These are phyloP conservation scores for Vesta saturnalis DNA, from an alignment of 2,888 invertebrate genomes.

Conservation along the genomic window DNA sequence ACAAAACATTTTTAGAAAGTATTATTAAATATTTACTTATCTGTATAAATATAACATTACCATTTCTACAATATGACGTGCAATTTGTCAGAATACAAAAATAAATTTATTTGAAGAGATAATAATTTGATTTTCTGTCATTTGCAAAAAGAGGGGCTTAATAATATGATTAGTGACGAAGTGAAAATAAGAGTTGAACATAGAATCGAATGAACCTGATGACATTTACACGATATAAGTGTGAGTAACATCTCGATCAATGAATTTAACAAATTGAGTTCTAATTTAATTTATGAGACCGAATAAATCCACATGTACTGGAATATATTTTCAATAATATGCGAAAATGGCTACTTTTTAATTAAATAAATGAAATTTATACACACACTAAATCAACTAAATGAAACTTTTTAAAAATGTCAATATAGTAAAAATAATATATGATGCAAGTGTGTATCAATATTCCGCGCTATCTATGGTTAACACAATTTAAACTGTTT, in stretches of 20 bases:
- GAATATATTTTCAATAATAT: not conserved
- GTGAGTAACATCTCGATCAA: not conserved
- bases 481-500: too few species aligned
- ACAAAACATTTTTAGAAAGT: too few species aligned
- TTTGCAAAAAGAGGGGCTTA: not conserved
- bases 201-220: not conserved
- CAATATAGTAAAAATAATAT: too few species aligned
- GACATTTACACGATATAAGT: constrained; percentile 1
- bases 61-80: too few species aligned
- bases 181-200: not conserved
- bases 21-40: too few species aligned
- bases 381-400: too few species aligned
- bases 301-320: not conserved
- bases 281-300: not conserved
- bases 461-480: too few species aligned
- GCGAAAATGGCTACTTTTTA: not conserved
- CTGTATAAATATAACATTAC: too few species aligned
- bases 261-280: not conserved
- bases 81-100: too few species aligned
- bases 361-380: not conserved
- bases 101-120: too few species aligned
- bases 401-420: constrained; percentile 4
- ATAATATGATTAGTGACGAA: constrained; percentile 7
- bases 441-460: too few species aligned
- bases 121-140: constrained; percentile 1